A percentile compares a stretch with the other conserved stretches of the same genome.
phyloP scores from a whole-genome alignment of 2,113 vertebrate species.

The Chaetops frenatus region DNA sequence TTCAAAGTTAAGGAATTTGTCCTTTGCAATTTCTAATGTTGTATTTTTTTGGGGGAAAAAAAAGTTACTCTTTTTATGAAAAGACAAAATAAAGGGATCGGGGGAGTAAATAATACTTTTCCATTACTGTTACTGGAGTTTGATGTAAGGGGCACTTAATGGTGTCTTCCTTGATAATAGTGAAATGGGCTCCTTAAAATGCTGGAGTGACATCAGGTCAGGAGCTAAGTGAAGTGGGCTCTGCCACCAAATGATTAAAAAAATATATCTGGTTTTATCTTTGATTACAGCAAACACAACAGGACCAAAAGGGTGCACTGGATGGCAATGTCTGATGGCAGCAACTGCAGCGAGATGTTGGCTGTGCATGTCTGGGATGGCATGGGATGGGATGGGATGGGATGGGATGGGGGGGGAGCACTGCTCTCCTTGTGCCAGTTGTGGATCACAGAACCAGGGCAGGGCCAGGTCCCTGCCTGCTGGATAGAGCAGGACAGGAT shows the following conservation, averaged over 20 bases:
- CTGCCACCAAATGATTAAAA: neutral
- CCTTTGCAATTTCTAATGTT: neutral
- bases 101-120: neutral
- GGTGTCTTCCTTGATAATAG: neutral
- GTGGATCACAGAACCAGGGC: neutral
- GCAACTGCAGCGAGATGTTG: neutral
- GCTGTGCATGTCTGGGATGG: neutral
- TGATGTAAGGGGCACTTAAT: neutral
- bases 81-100: neutral
- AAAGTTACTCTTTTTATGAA: neutral
- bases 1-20: neutral
- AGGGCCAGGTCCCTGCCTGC: neutral
- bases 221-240: neutral
- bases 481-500: neutral
- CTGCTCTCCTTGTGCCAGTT: rapidly evolving
- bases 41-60: neutral
- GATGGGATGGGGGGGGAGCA: rapidly evolving
- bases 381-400: neutral
- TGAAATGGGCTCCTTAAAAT: neutral
- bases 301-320: neutral
- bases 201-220: neutral
- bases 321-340: neutral
- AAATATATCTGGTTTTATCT: neutral
- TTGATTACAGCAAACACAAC: neutral
- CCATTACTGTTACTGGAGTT: neutral